Evolutionary conservation across 1,140 invertebrate genomes (phyloP).

Genomic region (Musca vetustissima): DNA sequence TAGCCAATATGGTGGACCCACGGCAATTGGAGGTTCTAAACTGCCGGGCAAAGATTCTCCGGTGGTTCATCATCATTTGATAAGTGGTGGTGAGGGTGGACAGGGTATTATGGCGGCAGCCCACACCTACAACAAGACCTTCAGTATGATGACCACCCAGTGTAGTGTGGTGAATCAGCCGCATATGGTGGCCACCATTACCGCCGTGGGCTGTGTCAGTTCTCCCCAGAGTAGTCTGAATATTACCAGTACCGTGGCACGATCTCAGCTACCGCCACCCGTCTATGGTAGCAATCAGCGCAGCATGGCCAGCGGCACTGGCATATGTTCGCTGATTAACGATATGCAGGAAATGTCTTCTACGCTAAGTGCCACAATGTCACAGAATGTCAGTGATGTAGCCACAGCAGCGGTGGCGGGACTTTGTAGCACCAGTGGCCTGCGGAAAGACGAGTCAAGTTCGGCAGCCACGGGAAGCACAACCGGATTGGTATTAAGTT

Average conservation of each 20-base stretch:
- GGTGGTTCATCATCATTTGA: not conserved
- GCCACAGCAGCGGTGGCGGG: not conserved
- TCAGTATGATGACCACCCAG: not conserved
- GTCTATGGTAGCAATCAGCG: not conserved
- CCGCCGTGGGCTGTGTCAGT: not conserved
- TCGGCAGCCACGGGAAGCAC: not conserved
- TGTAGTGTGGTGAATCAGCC: not conserved
- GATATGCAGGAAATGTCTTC: not conserved
- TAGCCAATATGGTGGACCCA: no score
- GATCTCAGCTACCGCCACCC: not conserved
- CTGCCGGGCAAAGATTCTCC: not conserved
- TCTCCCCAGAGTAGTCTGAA: no score
- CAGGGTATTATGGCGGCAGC: not conserved
- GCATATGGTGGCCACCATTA: constrained; percentile 10
- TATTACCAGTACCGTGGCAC: not conserved
- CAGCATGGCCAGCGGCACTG: not conserved
- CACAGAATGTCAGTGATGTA: not conserved
- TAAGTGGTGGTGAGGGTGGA: no score
- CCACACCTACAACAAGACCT: not conserved
- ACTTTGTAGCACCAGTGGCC: not conserved
- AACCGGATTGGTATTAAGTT: not conserved
- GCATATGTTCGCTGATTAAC: not conserved
- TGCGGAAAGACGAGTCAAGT: not conserved
- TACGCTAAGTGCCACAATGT: not conserved
- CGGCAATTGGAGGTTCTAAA: not conserved